Base-by-base conservation (phyloP, 2,113 vertebrate genomes). In the Anolis carolinensis region DNA sequence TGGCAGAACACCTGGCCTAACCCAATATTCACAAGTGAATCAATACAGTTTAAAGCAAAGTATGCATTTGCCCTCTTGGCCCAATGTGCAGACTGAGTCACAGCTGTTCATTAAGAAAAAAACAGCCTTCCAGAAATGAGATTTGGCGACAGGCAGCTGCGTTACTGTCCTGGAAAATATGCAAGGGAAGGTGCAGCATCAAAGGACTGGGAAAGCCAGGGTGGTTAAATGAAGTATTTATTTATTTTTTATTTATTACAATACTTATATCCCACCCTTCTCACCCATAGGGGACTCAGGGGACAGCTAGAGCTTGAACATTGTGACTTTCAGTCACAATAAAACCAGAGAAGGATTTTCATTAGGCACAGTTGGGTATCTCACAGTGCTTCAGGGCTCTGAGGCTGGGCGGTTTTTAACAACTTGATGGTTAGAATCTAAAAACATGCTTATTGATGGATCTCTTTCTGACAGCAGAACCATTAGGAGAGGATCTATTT, bases 61-160 rank as follows among this genome's bases (percentile, higher is more conserved):
- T 25, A 63, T 79, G 81, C 23, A 83, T 83, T 71, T 78, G 30
- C 5, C 21, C 74, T 14, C 34, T n/a, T 18, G 25, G 62, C 50
- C 50, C 48, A 59, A 78, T 59, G 30, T 50, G 67, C 67, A 32
- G 30, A 34, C 52, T 52, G 63, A 55, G 50, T 82, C 65, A 55
- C 63, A 82, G 80, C 62, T 87, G 65, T 59, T 83, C 50, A 62
- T 87, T 87, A 77, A 59, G 82, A 72, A 82, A 65, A n/a, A 87
- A 82, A 27, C 8, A 20, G 48, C 82, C 63, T 71, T 62, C 73
- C 59, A 83, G 80, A 83, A 78, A 65, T 55, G 73, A 80, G 52
- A 80, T n/a, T 73, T 59, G 14, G 23, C 14, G 30, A 80, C 6
- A 59, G 16, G 32, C 86, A 71, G 34, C 79, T 74, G 72, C 36